Evolutionary conservation across 1,140 invertebrate species (phyloP).

Genomic region (Drosophila baimaii): DNA sequence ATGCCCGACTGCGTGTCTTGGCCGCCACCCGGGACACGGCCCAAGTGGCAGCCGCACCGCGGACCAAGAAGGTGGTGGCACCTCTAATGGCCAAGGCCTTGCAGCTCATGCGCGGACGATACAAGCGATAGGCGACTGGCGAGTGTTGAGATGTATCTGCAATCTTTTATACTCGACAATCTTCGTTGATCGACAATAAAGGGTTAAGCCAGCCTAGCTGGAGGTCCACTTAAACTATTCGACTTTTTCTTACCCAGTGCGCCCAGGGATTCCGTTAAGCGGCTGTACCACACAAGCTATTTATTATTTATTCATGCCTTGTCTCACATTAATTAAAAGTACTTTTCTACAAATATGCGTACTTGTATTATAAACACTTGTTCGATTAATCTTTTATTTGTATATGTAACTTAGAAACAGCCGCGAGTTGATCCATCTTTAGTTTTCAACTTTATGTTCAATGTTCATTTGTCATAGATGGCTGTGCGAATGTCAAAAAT

Average conservation of each 20-base stretch:
- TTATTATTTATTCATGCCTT: conserved; percentile 63
- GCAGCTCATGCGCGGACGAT: conserved; percentile 90
- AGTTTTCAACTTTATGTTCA: conserved; percentile 31
- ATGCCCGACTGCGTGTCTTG: conserved; percentile 72
- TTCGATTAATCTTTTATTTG: conserved; percentile 1
- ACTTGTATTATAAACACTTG: conserved; percentile 12
- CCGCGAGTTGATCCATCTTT: not conserved
- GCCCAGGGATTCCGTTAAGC: conserved; percentile 4
- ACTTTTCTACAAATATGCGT: conserved; percentile 27
- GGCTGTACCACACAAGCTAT: conserved; percentile 27
- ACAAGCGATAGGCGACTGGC: conserved; percentile 86
- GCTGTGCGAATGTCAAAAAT: conserved; percentile 74
- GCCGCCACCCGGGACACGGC: conserved; percentile 64
- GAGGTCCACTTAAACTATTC: conserved; percentile 23
- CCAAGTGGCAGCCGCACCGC: conserved; percentile 73
- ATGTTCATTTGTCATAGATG: conserved; percentile 62
- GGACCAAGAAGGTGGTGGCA: conserved; percentile 89
- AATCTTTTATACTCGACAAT: conserved; percentile 74
- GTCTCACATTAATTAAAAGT: conserved; percentile 46
- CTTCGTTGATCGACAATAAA: conserved; percentile 33
- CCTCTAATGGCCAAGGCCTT: conserved; percentile 94
- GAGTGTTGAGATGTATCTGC: conserved; percentile 5
- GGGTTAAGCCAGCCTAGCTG: not conserved
- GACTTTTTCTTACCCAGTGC: conserved; percentile 23
- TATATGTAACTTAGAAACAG: not conserved